Evolutionary conservation across 2,888 invertebrate species (phyloP).

Genomic region (Ferrisia virgata): DNA sequence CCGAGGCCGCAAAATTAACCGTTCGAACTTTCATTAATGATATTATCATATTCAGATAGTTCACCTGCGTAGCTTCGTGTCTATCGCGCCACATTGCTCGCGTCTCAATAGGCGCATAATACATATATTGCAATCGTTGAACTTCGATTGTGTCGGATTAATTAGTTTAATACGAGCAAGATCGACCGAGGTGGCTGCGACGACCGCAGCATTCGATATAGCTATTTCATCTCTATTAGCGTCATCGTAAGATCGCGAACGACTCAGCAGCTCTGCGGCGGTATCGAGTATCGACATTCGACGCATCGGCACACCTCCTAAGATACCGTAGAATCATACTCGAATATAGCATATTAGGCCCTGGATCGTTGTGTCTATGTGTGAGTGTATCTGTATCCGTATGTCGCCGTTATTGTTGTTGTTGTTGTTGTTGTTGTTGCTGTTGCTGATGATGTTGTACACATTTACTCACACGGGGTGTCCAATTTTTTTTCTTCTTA

Average conservation of each 20-base stretch:
- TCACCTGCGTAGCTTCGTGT: slow-evolving; percentile 19
- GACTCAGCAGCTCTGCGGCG: no score
- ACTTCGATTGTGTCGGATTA: slow-evolving; percentile 42
- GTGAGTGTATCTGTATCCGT: no score
- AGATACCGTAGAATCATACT: neutral
- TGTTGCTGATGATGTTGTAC: no score
- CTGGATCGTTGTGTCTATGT: no score
- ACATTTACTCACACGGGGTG: slow-evolving; percentile 5
- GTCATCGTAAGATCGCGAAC: neutral
- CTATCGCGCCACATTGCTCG: slow-evolving; percentile 14
- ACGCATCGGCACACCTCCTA: slow-evolving; percentile 11
- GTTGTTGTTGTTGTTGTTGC: no score
- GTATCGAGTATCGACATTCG: no score
- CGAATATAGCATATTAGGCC: no score
- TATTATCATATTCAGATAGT: slow-evolving; percentile 31
- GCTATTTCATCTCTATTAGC: slow-evolving; percentile 22
- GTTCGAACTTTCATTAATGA: slow-evolving; percentile 23
- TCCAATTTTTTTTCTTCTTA: slow-evolving; percentile 3
- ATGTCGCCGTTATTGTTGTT: no score
- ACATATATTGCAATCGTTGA: slow-evolving; percentile 32
- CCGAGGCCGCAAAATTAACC: neutral
- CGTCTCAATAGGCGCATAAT: neutral
- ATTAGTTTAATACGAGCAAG: slow-evolving; percentile 43
- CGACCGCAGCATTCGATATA: neutral
- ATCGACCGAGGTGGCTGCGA: neutral